Conservation (phyloP, 2,797 vertebrate genomes). For the Eurystomus glaucurus region DNA sequence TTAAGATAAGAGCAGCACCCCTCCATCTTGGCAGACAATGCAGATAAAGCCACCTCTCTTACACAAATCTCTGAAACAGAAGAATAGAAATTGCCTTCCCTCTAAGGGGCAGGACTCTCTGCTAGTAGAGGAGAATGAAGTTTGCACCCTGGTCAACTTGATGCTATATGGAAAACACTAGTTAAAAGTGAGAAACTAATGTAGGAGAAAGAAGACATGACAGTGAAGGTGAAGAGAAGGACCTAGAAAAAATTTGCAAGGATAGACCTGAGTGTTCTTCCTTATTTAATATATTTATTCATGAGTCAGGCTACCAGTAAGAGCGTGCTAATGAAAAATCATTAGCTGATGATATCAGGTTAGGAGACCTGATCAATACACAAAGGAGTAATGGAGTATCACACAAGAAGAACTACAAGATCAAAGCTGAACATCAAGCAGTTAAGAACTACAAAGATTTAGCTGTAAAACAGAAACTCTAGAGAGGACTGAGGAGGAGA, state of each 20-base stretch:
- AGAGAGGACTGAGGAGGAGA: not conserved
- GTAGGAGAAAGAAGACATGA: not conserved
- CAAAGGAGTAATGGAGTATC: not conserved
- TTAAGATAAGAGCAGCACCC: not conserved
- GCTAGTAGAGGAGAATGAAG: not conserved
- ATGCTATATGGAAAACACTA: not conserved
- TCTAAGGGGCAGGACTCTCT: not conserved
- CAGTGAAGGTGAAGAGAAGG: not conserved
- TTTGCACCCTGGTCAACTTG: not conserved
- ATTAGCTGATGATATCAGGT: conserved; percentile 31
- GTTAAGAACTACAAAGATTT: not conserved
- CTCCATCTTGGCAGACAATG: not conserved
- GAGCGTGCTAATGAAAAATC: conserved; percentile 54
- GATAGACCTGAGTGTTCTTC: not conserved
- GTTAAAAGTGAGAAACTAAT: not conserved
- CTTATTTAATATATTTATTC: conserved; percentile 12
- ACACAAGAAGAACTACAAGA: not conserved
- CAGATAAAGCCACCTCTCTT: not conserved
- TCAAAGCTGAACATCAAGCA: not conserved
- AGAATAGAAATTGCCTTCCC: not conserved
- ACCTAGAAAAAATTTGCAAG: not conserved
- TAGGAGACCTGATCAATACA: conserved; percentile 29
- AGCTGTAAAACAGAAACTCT: not conserved
- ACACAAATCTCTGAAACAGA: not conserved
- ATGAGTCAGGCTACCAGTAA: not conserved